Base-by-base conservation (phyloP, 2,113 vertebrate genomes). In the Capreolus pygargus region DNA sequence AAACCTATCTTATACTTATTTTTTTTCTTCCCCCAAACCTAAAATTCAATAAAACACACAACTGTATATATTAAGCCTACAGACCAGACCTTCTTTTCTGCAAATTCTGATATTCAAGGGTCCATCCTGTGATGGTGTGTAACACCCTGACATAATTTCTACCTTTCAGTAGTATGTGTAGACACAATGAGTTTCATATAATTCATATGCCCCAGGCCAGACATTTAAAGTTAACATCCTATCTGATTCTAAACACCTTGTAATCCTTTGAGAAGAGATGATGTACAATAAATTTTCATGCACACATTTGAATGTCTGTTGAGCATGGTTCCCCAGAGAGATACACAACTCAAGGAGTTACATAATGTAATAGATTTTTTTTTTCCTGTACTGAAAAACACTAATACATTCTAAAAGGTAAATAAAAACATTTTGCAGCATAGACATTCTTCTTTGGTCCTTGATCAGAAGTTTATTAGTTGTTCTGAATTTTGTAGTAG, bases 401-500 rank as follows among this genome's bases (percentile, higher is more conserved):
- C 19, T 70, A 39, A 94, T 96, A 84, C 76, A 67, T 94, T 95
- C 50, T 84, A 81, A 87, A 87, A 90, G 21, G 96, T 43, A 94
- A 91, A 86, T 57, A 85, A 84, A 76, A 98, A 43, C 5, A 7
- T 55, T 89, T 96, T 60, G 3, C 64, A 85, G 13, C 8, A 4
- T 58, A 61, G 60, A 33, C 23, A 82, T 47, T 87, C 28, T 97
- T 47, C 1, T 5, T 82, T 58, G 78, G 64, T 85, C 43, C 67
- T 94, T 61, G 76, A 52, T 79, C 43, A 93, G 50, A 92, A 21
- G 30, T 50, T 97, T 88, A 39, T 28, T 87, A 28, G 23, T 74
- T 92, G 52, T 54, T 89, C 27, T 94, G 76, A 97, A 94, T 88
- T 97, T 89, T 89, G 94, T 92, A 50, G 33, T 14, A 61, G 58